Percentiles rank a stretch among this genome's conserved stretches.
These are phyloP conservation scores for Byasa hedistus DNA, from an alignment of 2,888 invertebrate species.

Conservation along the genomic window DNA sequence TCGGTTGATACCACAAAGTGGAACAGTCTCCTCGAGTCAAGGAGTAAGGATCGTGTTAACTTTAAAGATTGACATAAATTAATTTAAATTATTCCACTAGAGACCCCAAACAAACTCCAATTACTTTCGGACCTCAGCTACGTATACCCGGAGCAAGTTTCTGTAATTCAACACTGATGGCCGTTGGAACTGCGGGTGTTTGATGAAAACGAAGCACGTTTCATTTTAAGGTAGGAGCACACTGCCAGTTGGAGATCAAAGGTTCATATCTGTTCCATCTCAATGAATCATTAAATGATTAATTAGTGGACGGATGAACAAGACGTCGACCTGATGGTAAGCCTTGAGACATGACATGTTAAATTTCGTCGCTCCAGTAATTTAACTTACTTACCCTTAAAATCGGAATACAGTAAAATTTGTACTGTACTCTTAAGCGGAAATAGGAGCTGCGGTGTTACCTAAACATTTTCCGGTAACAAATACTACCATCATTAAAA, in stretches of 20 bases:
- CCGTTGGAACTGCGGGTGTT: constrained; percentile 23
- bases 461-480: too few species aligned
- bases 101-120: constrained; percentile 24
- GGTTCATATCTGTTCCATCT: background rate
- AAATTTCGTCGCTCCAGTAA: too few species aligned
- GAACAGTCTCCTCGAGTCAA: constrained; percentile 25
- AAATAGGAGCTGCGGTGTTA: too few species aligned
- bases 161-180: constrained; percentile 28
- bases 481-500: too few species aligned
- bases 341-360: too few species aligned
- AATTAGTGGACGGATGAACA: background rate
- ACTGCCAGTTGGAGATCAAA: constrained; percentile 7
- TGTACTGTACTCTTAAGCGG: too few species aligned
- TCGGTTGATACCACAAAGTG: constrained; percentile 15
- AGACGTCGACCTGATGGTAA: too few species aligned
- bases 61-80: constrained; percentile 30
- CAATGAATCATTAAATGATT: background rate
- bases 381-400: too few species aligned
- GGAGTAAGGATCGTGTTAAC: constrained; percentile 27
- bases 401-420: too few species aligned
- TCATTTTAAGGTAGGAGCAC: constrained; percentile 20
- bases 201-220: constrained; percentile 25
- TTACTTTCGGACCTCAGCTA: constrained; percentile 27
- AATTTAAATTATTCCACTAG: constrained; percentile 30
- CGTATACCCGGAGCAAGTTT: constrained; percentile 21